Conservation (phyloP, 2,113 vertebrate species). For the Vidua chalybeata region DNA sequence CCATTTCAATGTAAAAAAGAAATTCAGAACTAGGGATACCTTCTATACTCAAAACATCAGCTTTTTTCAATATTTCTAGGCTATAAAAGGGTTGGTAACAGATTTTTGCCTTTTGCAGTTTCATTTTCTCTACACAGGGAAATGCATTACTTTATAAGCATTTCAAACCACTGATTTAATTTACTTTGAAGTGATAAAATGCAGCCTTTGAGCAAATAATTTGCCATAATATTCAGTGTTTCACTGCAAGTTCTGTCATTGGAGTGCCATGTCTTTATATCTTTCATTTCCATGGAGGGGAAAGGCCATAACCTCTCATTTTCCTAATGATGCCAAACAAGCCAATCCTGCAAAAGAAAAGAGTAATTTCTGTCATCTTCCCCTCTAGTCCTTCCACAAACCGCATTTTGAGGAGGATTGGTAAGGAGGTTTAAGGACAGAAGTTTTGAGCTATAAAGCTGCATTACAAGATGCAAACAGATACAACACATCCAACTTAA, state of each 20-base stretch:
- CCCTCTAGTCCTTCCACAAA: neutral
- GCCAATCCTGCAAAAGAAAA: neutral
- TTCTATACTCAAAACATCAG: neutral
- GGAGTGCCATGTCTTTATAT: neutral
- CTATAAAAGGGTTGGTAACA: neutral
- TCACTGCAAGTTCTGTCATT: neutral
- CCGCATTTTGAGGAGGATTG: neutral
- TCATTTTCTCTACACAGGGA: neutral
- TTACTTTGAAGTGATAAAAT: neutral
- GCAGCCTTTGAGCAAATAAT: neutral
- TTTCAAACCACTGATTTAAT: neutral
- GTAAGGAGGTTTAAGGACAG: neutral
- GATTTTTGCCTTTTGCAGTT: neutral
- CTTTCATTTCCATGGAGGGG: neutral
- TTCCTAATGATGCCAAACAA: neutral
- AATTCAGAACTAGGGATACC: neutral
- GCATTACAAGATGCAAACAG: neutral
- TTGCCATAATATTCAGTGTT: neutral
- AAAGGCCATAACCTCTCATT: neutral
- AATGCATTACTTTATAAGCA: neutral
- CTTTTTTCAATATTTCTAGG: neutral
- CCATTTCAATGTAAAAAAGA: neutral
- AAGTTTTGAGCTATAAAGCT: neutral
- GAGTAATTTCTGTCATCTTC: neutral
- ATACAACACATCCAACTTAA: neutral